Evolutionary conservation across 2,113 vertebrate genomes (phyloP).

Genomic region (Emydura subglobosa): DNA sequence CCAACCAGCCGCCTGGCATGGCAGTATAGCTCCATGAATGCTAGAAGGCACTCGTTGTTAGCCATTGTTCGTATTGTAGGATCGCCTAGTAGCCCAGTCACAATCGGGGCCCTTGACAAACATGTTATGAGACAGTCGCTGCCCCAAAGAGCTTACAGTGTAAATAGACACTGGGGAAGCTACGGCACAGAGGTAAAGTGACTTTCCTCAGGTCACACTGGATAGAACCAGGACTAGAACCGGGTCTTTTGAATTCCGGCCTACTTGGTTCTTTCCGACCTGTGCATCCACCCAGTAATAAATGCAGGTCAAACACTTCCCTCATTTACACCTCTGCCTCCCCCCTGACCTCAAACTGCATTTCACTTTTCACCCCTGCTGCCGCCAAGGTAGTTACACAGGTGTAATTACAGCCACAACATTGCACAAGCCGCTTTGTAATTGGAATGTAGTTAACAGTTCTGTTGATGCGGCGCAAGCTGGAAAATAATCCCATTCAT

Average conservation of each 20-base stretch:
- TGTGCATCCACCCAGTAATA: not conserved
- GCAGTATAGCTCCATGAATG: not conserved
- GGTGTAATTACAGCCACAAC: fast-evolving
- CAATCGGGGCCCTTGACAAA: not conserved
- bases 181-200: not conserved
- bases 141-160: not conserved
- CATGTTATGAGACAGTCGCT: not conserved
- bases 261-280: not conserved
- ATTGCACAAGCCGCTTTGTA: not conserved
- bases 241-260: not conserved
- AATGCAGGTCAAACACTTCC: not conserved
- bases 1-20: not conserved
- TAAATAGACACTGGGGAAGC: not conserved
- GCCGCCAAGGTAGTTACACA: fast-evolving
- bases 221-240: not conserved
- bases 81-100: not conserved
- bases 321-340: not conserved
- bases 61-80: not conserved
- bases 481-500: slow-evolving; percentile 11
- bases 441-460: not conserved
- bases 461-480: not conserved
- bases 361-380: not conserved
- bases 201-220: not conserved
- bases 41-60: not conserved
- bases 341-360: not conserved